Conservation (phyloP, 2,113 vertebrate genomes). For the Paraplagusia blochii region DNA sequence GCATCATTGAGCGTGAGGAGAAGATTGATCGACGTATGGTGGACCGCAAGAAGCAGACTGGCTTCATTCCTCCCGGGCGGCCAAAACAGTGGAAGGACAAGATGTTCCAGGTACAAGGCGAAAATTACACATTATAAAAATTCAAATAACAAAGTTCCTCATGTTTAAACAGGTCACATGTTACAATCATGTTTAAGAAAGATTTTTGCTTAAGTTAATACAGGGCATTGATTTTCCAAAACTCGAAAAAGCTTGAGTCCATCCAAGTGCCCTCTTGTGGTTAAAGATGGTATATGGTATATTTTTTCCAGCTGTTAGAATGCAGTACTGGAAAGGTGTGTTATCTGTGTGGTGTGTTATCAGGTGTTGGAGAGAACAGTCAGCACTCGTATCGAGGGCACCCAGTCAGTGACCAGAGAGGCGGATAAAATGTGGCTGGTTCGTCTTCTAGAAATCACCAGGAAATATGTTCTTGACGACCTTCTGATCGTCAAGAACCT, state of each 20-base stretch:
- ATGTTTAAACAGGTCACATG: not conserved
- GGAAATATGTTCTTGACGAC: conserved; percentile 92
- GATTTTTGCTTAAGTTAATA: no score
- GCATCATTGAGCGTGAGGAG: conserved; percentile 97
- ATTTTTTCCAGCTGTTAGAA: no score
- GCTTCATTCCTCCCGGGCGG: conserved; percentile 91
- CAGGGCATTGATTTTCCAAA: no score
- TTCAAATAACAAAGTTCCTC: not conserved
- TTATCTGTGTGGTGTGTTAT: conserved; percentile 30
- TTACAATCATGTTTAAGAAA: no score
- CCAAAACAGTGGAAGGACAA: conserved; percentile 94
- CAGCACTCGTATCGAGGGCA: conserved; percentile 87
- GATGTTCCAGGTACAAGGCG: conserved; percentile 80
- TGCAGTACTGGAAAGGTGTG: no score
- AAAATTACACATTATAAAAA: not conserved
- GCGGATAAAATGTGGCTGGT: conserved; percentile 99
- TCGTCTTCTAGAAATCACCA: conserved; percentile 90
- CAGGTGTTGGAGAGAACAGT: conserved; percentile 87
- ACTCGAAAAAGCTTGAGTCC: no score
- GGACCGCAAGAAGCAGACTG: conserved; percentile 90
- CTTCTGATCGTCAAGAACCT: conserved; percentile 88
- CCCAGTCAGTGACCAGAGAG: conserved; percentile 89
- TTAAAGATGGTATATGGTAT: no score
- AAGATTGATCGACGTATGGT: conserved; percentile 91
- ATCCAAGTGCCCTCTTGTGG: no score